Percentiles rank a stretch among this genome's conserved stretches.
These are phyloP conservation scores for Poecilia latipinna DNA, from an alignment of 2,113 vertebrate species.

Conservation along the genomic window DNA sequence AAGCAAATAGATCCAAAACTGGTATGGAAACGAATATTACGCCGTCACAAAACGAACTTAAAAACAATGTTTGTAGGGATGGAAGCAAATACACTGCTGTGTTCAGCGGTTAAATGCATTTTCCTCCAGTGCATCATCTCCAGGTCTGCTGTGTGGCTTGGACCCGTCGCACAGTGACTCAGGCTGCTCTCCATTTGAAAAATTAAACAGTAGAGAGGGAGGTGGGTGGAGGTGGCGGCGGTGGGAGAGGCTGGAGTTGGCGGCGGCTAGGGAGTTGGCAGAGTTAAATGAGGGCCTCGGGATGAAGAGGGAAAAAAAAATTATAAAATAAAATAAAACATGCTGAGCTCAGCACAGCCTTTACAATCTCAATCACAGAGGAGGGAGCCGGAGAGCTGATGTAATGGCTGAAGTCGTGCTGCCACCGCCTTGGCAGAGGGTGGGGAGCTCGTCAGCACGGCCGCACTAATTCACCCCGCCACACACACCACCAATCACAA, in stretches of 20 bases:
- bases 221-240: conserved; percentile 7
- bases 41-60: background rate
- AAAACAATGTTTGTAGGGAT: background rate
- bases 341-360: conserved; percentile 78
- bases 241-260: background rate
- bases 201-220: conserved; percentile 69
- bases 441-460: conserved; percentile 74
- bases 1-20: background rate
- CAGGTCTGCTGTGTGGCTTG: conserved; percentile 46
- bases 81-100: conserved; percentile 10
- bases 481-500: conserved; percentile 3
- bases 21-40: background rate
- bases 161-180: conserved; percentile 75
- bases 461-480: conserved; percentile 64
- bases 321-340: conserved; percentile 53
- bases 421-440: conserved; percentile 76
- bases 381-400: conserved; percentile 71
- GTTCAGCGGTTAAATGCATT: conserved; percentile 34
- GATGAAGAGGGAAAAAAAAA: conserved; percentile 21
- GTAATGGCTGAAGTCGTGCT: conserved; percentile 72
- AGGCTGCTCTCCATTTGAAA: conserved; percentile 80
- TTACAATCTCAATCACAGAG: conserved; percentile 77
- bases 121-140: conserved; percentile 6
- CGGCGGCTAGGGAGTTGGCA: conserved; percentile 47
- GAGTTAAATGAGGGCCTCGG: conserved; percentile 72